Evolutionary conservation across 2,797 vertebrate species (phyloP), one percentile per base, ranked within the genome.

Genomic region (Eupleurogrammus muticus): DNA sequence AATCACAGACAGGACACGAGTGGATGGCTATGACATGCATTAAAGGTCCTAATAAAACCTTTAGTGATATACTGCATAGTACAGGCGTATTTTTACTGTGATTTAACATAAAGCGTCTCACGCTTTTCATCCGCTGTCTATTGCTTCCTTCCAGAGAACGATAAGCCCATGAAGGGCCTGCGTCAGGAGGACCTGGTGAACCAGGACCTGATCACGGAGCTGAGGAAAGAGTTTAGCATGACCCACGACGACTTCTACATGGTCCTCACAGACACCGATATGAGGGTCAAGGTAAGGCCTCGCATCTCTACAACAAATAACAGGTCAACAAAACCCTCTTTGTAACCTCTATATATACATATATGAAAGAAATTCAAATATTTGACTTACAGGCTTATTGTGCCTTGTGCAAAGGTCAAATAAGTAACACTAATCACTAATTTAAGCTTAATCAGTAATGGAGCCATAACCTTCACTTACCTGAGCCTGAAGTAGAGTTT

Each of bases 201-300:
- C 89, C 96, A 97, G 84, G 94, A 96, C 21, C 96, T 99, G 82
- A 97, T 99, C 75, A 94, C 92, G 0, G 96, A 99, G 77, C 91
- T 99, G 80, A 96, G 97, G 74, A 98, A 95, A 79, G 96, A 97
- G 73, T 99, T 96, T 5, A 93, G 96, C 47, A 98, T 99, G 97
- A 96, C 91, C n/a, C 94, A 96, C 28, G 95, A 97, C 56, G 97
- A 98, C 81, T 99, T 99, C 94, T 96, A 96, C 90, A 98, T 99
- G 97, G 96, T 98, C 55, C 91, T 99, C 68, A 97, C 97, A 0
- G 98, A 99, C 63, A 90, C 90, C 2, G 98, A 99, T 89, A 96
- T 98, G 92, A 96, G 95, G 81, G 95, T 95, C 69, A 97, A 99
- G 96, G 98, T 99, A 81, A 54, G 60, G 11, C 10, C 14, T 20